phyloP scores from a whole-genome alignment of 2,888 invertebrate species.

The Caradrina clavipalpis region DNA sequence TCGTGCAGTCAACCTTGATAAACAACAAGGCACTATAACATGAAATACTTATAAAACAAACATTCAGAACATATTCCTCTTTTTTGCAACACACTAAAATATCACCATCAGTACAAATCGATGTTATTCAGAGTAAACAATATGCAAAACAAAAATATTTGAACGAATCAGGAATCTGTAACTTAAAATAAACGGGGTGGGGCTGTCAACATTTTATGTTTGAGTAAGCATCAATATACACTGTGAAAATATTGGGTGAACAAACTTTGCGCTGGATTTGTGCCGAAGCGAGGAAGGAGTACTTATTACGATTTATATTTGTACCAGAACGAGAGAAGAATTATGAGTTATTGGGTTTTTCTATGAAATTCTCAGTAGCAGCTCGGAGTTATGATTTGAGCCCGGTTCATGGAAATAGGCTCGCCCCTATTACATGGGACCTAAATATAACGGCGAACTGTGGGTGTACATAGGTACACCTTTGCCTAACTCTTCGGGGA shows the following conservation, averaged over 20 bases:
- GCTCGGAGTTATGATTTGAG: too few species aligned
- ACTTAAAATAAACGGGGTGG: constrained; percentile 39
- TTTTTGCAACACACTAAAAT: not conserved
- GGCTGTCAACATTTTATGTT: constrained; percentile 50
- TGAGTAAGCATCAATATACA: constrained; percentile 43
- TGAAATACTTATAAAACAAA: not conserved
- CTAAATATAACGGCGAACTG: too few species aligned
- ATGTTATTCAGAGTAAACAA: constrained; percentile 7
- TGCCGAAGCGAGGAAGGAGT: constrained; percentile 4
- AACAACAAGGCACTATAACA: not conserved
- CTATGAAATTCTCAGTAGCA: too few species aligned
- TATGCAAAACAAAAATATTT: constrained; percentile 30
- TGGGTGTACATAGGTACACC: too few species aligned
- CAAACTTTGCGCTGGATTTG: constrained; percentile 25
- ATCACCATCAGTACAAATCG: constrained; percentile 11
- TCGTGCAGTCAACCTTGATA: too few species aligned
- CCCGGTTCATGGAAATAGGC: too few species aligned
- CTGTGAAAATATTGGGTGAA: constrained; percentile 42
- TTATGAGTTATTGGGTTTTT: too few species aligned
- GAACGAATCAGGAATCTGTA: constrained; percentile 29
- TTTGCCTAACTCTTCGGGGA: too few species aligned
- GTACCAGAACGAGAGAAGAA: too few species aligned
- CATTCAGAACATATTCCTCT: not conserved
- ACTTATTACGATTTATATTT: constrained; percentile 13
- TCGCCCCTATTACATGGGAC: too few species aligned